Evolutionary conservation across 2,888 invertebrate species (phyloP).

Genomic region (Caprella mutica): DNA sequence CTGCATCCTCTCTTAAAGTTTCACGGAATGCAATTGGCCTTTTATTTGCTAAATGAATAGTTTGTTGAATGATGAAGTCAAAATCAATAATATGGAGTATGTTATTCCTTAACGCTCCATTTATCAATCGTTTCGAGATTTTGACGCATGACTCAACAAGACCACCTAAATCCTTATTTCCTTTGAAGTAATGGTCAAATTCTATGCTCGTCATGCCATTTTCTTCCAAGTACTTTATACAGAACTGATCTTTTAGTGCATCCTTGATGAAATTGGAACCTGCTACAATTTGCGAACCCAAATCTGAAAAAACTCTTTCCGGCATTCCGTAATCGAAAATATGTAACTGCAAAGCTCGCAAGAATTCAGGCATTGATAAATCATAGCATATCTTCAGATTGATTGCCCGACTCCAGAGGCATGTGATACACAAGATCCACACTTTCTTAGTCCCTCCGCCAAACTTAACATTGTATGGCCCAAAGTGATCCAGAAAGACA

Average conservation of each 20-base stretch:
- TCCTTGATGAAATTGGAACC: background rate
- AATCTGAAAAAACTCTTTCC: background rate
- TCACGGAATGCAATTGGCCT: background rate
- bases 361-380: background rate
- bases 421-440: background rate
- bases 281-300: background rate
- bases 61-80: background rate
- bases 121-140: background rate
- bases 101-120: background rate
- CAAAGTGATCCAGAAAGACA: background rate
- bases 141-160: background rate
- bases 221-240: background rate
- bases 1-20: background rate
- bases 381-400: background rate
- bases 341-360: background rate
- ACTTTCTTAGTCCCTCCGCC: background rate
- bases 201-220: background rate
- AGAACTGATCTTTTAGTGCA: background rate
- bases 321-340: background rate
- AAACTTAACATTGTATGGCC: background rate
- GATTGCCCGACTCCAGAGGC: slow-evolving; percentile 3
- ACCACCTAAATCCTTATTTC: background rate
- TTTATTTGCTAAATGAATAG: background rate
- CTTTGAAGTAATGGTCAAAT: background rate
- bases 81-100: background rate